These are phyloP conservation scores for Heteromurus nitidus DNA, from an alignment of 2,888 invertebrate genomes.

Conservation along the genomic window DNA sequence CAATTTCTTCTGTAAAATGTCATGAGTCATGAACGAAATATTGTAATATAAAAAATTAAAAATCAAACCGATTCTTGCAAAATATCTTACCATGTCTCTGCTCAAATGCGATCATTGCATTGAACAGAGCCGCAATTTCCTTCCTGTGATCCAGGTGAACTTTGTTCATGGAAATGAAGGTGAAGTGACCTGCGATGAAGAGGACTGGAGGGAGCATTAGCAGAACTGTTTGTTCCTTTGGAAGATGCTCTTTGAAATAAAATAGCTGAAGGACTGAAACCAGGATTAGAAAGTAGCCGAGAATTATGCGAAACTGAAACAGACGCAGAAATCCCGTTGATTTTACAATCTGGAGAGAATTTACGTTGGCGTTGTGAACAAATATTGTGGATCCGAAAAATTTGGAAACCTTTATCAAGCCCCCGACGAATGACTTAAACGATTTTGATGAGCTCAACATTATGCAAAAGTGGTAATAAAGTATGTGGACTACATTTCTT, in stretches of 20 bases:
- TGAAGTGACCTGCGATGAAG: slow-evolving; percentile 7
- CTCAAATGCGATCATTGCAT: slow-evolving; percentile 5
- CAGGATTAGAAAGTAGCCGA: not conserved
- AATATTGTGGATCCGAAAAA: not conserved
- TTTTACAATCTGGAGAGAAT: not conserved
- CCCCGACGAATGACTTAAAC: not conserved
- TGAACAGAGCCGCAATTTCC: not conserved
- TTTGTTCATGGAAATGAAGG: not conserved
- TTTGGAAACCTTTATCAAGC: not conserved
- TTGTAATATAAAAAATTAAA: no score
- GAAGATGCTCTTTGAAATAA: not conserved
- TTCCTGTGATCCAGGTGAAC: not conserved
- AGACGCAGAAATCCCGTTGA: not conserved
- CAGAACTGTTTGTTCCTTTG: not conserved
- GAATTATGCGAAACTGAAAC: not conserved
- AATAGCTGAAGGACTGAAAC: not conserved
- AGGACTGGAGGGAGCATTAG: not conserved
- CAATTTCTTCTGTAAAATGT: not conserved
- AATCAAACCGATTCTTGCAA: no score
- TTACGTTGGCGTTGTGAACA: not conserved
- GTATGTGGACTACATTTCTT: no score
- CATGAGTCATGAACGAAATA: no score
- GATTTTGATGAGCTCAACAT: no score
- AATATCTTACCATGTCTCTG: not conserved
- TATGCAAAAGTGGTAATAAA: no score